These are phyloP conservation scores for Chaetophractus vellerosus DNA, from an alignment of 2,797 vertebrate genomes.

Conservation along the genomic window DNA sequence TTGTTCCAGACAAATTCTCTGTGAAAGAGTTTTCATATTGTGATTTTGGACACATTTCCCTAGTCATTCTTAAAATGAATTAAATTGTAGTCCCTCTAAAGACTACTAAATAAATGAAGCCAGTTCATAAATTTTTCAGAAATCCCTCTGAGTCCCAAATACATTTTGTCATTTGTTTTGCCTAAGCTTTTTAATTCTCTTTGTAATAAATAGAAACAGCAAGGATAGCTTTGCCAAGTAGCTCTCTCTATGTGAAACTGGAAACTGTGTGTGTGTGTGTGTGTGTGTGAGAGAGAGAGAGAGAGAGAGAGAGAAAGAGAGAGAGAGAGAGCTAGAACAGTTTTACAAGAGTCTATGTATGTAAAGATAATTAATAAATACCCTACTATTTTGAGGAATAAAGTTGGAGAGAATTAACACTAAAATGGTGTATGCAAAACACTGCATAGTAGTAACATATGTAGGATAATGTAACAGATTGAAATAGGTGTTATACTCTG, in stretches of 20 bases:
- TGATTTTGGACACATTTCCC: conserved; percentile 10
- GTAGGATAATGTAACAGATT: not conserved
- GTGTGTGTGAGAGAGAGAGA: not conserved
- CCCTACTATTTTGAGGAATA: not conserved
- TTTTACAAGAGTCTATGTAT: not conserved
- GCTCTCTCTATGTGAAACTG: not conserved
- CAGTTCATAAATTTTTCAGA: conserved; percentile 42
- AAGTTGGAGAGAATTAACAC: not conserved
- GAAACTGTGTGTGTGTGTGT: too few relatives aligned
- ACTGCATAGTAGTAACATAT: not conserved
- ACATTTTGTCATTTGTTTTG: conserved; percentile 41
- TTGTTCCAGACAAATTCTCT: conserved; percentile 24
- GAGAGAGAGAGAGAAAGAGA: not conserved
- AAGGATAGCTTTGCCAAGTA: not conserved
- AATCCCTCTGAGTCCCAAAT: not conserved
- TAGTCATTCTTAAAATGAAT: conserved; percentile 32
- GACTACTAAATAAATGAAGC: conserved; percentile 35
- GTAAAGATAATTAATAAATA: not conserved
- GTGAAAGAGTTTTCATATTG: not conserved
- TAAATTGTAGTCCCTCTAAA: not conserved
- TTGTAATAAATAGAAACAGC: conserved; percentile 58
- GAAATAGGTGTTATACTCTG: not conserved
- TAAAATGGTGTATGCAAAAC: not conserved
- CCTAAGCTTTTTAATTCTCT: conserved; percentile 30
- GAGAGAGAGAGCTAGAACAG: not conserved